Conservation (phyloP, 2,113 vertebrate species). For the Datnioides undecimradiatus region DNA sequence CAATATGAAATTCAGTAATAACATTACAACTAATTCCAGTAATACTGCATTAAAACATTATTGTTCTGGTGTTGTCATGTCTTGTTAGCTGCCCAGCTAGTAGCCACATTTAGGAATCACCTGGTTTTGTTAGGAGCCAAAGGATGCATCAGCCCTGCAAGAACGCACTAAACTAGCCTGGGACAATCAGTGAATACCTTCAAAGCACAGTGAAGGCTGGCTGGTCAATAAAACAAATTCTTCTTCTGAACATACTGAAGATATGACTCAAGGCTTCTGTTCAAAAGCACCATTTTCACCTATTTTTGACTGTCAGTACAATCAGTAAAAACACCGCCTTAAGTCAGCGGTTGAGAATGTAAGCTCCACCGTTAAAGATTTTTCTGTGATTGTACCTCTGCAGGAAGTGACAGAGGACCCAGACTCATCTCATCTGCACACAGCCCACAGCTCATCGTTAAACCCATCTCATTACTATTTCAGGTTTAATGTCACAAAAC, state of each 20-base stretch:
- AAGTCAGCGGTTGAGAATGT: background rate
- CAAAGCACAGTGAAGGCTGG: no score
- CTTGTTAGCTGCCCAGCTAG: no score
- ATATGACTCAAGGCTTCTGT: no score
- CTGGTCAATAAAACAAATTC: no score
- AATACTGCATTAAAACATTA: background rate
- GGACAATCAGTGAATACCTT: no score
- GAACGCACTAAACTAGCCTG: no score
- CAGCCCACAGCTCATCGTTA: background rate
- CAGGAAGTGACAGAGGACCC: background rate
- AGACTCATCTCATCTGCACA: background rate
- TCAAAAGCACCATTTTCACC: no score
- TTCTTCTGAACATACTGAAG: no score
- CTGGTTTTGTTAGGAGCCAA: no score
- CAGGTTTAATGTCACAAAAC: constrained; percentile 13
- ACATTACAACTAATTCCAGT: background rate
- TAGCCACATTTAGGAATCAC: no score
- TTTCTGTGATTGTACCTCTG: background rate
- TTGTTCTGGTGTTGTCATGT: no score
- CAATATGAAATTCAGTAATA: background rate
- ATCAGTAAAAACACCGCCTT: background rate
- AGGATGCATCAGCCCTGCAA: no score
- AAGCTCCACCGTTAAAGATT: background rate
- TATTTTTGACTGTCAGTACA: background rate
- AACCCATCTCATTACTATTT: constrained; percentile 19